phyloP scores from a whole-genome alignment of 2,888 invertebrate species.

The Furcula furcula region DNA sequence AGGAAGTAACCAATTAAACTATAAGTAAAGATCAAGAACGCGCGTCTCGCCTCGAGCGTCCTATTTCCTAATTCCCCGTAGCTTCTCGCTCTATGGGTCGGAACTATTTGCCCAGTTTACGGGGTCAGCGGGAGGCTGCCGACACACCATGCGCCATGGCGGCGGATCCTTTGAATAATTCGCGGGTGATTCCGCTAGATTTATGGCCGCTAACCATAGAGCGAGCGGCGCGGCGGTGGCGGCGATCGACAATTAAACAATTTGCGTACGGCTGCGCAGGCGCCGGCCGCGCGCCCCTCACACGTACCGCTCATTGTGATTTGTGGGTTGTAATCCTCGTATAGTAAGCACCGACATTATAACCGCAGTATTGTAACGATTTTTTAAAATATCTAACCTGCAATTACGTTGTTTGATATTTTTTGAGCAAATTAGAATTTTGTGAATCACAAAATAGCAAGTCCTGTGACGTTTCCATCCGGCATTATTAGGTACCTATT shows the following conservation, averaged over 20 bases:
- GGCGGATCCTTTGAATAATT: conserved; percentile 76
- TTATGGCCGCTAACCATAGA: conserved; percentile 74
- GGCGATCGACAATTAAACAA: conserved; percentile 67
- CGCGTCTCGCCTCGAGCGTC: neutral
- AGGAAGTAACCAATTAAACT: neutral
- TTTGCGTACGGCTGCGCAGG: conserved; percentile 62
- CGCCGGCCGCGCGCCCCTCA: conserved; percentile 20
- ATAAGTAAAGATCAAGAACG: neutral
- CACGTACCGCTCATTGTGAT: conserved; percentile 46
- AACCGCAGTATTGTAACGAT: conserved; percentile 24
- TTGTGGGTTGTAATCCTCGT: conserved; percentile 47
- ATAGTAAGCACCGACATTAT: conserved; percentile 39
- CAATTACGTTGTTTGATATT: too few species aligned
- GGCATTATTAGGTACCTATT: too few species aligned
- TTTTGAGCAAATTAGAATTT: conserved; percentile 19
- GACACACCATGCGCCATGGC: conserved; percentile 1
- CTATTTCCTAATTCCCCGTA: conserved; percentile 4
- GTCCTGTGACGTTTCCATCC: neutral
- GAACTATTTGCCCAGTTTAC: neutral
- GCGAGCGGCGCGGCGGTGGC: conserved; percentile 37
- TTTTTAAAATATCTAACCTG: conserved; percentile 19
- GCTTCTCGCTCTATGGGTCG: neutral
- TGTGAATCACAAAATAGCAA: neutral
- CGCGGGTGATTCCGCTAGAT: conserved; percentile 67
- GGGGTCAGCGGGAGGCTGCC: conserved; percentile 1